These are phyloP conservation scores for Chrosomus eos DNA, from an alignment of 2,797 vertebrate species.

Conservation along the genomic window DNA sequence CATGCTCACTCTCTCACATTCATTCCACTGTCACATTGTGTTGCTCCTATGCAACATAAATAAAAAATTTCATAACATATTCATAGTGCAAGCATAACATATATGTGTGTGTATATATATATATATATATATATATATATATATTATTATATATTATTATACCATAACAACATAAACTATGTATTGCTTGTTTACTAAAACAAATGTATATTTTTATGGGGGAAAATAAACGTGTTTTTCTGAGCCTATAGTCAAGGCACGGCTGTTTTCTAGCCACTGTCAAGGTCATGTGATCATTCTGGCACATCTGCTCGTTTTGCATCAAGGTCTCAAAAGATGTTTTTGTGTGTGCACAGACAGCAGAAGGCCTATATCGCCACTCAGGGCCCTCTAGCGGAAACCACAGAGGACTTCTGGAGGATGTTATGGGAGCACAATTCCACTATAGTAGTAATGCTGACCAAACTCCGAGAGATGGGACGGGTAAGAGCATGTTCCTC, in stretches of 20 bases:
- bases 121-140: no score
- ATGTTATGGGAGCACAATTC: slow-evolving; percentile 99
- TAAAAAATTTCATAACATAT: background rate
- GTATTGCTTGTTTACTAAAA: background rate
- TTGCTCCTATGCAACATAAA: no score
- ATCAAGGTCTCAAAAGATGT: background rate
- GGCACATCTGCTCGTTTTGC: background rate
- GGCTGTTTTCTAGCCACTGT: background rate
- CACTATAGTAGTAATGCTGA: slow-evolving; percentile 97
- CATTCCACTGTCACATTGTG: background rate
- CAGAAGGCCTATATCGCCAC: slow-evolving; percentile 97
- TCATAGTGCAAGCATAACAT: no score
- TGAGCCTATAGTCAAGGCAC: background rate
- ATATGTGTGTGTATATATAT: no score
- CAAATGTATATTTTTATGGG: no score
- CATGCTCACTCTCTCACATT: background rate
- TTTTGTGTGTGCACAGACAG: slow-evolving; percentile 79
- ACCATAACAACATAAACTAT: background rate
- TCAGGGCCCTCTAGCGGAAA: slow-evolving; percentile 93
- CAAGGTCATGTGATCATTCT: background rate
- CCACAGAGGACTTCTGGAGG: slow-evolving; percentile 98
- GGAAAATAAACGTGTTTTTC: no score
- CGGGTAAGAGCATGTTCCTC: slow-evolving; percentile 78
- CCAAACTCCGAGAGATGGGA: slow-evolving; percentile 96
- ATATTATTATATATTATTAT: no score